Base-by-base conservation (phyloP, 2,888 invertebrate genomes). In the Melanostoma mellinum region DNA sequence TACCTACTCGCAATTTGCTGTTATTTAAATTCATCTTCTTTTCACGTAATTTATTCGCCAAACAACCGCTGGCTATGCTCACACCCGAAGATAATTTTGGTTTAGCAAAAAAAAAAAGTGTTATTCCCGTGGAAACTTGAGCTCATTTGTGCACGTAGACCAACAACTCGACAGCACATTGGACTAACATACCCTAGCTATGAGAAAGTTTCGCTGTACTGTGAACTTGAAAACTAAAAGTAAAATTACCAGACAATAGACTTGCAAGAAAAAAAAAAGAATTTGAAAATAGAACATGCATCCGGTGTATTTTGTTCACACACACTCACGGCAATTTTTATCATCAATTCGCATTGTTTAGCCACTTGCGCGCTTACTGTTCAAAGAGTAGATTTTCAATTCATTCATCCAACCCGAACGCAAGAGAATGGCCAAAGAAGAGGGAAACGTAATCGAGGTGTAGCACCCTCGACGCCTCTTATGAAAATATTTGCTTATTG, bases 201-300 rank as follows among this genome's bases (percentile, higher is more conserved):
- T 65, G 77, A 73, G 81, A 82, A 82, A 82, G 81, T 82, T 77
- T 69, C 53, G 46, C 46, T 6, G 8, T 42, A 4, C 32, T 77
- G 68, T 82, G 81, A 82, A 82, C 81, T 82, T 82, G 81, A 82
- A 77, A 81, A 72, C 61, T 48, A 33, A 72, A 56, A 69, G 35
- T 44, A 58, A 50, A 75, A 74, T 68, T 52, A 40, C 3, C 65
- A 71, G 52, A 82, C 77, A 82, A 82, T 77, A 77, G 77, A 30
- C 35, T 53, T 3, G 9, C 33, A 44, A 46, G 35, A 44, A 46
- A 36, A 52, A 60, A 60, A 40, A 73, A 46, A 40, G 3, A 65
- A 32, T 58, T 72, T 52, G 56, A 52, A 78, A 78, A 72, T 78
- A 78, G 77, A 78, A 78, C 77, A 71, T 78, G 61, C 77, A 78